Evolutionary conservation across 2,888 invertebrate species (phyloP), one percentile per base, ranked within the genome.

Genomic region (Leptarthrus brevirostris): DNA sequence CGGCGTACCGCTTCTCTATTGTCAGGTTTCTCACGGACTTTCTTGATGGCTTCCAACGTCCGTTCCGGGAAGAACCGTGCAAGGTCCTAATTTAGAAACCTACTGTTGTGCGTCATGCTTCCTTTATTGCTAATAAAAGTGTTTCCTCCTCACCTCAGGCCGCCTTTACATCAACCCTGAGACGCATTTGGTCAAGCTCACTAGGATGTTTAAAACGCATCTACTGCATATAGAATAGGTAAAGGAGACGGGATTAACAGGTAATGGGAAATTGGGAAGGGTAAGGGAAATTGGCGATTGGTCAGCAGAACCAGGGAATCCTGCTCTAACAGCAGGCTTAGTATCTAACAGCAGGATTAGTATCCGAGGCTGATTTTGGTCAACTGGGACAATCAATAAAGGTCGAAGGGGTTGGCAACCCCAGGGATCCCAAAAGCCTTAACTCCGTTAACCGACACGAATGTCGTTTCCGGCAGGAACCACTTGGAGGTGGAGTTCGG

Each of bases 401-500:
- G 56, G n/a, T 34, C 58, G 58, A 30, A 34, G 6, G 58, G 58
- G 34, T 16, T 22, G 56, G 53, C 53, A 20, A 53, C 53, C 53
- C 53, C 20, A 53, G 8, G 30, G 30, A 30, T 30, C 30, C n/a
- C 4, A 30, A 8, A 30, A 30, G 30, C 30, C 30, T 30, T n/a
- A n/a, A 30, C 30, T 30, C 30, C 30, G 40, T 40, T 12, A 40
- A 3, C 40, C n/a, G 12, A 3, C 12, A 40, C 6, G 12, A 3
- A 40, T 5, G 12, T 3, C 12, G 40, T 3, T 12, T 40, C 40
- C 40, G 10, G 40, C 40, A 12, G 40, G n/a, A 40, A 40, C 40
- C 40, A 40, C 40, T 4, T 8, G 40, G 40, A 40, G 40, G 40
- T 10, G 40, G 40, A 40, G 12, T 3, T 12, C 3, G n/a, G 40